These are phyloP conservation scores for Phenganax subtilis DNA, from an alignment of 92 coral and sea anemone species.

Conservation along the genomic window DNA sequence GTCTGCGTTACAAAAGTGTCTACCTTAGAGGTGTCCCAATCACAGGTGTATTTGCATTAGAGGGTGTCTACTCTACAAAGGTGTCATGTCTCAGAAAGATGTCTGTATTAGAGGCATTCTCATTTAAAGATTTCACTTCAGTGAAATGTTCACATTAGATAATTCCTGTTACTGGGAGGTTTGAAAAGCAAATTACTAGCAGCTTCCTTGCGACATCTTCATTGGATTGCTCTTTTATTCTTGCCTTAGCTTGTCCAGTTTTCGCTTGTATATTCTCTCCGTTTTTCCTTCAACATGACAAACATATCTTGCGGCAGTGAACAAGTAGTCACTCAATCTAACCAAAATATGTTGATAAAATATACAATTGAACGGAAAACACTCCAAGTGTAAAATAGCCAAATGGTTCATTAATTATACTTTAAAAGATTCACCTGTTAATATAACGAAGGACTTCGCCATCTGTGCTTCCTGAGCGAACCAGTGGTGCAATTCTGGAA, in stretches of 20 bases:
- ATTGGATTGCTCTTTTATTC: background rate
- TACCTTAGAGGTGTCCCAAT: no score
- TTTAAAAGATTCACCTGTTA: slow-evolving; percentile 58
- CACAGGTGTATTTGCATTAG: no score
- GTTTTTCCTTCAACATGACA: slow-evolving; percentile 67
- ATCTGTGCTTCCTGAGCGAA: slow-evolving; percentile 69
- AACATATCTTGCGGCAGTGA: slow-evolving; percentile 77
- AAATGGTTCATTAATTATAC: background rate
- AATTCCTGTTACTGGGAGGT: no score
- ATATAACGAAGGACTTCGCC: slow-evolving; percentile 64
- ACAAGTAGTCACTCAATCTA: slow-evolving; percentile 86
- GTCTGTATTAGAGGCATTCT: no score
- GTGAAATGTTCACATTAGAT: no score
- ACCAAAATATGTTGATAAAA: background rate
- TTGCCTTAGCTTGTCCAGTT: background rate
- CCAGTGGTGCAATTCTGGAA: slow-evolving; percentile 72
- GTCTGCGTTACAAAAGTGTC: no score
- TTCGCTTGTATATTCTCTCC: slow-evolving; percentile 62
- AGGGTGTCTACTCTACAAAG: no score
- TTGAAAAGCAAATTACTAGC: no score
- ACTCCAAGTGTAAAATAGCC: no score
- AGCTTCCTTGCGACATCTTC: background rate
- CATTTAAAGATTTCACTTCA: no score
- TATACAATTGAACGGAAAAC: background rate
- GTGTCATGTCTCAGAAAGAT: no score